Percentiles rank a stretch among this genome's conserved stretches.
Conservation (phyloP, 2,888 invertebrate species). For the Oxycera nigricornis region DNA sequence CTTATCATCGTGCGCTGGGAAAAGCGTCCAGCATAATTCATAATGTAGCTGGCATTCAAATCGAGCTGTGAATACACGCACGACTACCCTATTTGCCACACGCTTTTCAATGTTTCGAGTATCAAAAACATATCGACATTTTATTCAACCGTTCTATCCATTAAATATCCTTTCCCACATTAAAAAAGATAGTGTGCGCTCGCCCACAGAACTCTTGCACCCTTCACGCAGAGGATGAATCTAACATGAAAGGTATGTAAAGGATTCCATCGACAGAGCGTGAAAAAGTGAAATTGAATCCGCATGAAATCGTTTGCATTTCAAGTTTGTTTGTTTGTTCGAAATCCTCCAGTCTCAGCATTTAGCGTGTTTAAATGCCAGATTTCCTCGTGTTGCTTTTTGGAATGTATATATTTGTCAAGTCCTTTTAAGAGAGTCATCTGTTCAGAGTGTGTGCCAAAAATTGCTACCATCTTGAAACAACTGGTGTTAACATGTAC, state of each 20-base stretch:
- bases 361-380: background rate
- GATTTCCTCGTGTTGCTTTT: slow-evolving; percentile 26
- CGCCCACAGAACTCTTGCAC: background rate
- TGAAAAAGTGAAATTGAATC: slow-evolving; percentile 6
- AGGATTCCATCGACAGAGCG: background rate
- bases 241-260: slow-evolving; percentile 25
- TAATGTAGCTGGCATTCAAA: background rate
- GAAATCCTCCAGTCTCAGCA: background rate
- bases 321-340: slow-evolving; percentile 32
- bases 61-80: slow-evolving; percentile 1
- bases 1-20: slow-evolving; percentile 31
- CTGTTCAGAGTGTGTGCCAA: background rate
- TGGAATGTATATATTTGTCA: slow-evolving; percentile 19
- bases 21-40: slow-evolving; percentile 22
- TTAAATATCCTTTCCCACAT: background rate
- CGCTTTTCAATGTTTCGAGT: too few species aligned
- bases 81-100: background rate
- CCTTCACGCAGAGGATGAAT: background rate
- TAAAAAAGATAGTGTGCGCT: slow-evolving; percentile 11
- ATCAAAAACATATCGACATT: slow-evolving; percentile 9
- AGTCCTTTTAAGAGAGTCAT: background rate
- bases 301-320: slow-evolving; percentile 28
- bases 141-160: background rate
- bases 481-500: too few species aligned
- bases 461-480: too few species aligned